These are phyloP conservation scores for Heterodera filipjevi DNA, from an alignment of 2,888 invertebrate genomes.

Conservation along the genomic window DNA sequence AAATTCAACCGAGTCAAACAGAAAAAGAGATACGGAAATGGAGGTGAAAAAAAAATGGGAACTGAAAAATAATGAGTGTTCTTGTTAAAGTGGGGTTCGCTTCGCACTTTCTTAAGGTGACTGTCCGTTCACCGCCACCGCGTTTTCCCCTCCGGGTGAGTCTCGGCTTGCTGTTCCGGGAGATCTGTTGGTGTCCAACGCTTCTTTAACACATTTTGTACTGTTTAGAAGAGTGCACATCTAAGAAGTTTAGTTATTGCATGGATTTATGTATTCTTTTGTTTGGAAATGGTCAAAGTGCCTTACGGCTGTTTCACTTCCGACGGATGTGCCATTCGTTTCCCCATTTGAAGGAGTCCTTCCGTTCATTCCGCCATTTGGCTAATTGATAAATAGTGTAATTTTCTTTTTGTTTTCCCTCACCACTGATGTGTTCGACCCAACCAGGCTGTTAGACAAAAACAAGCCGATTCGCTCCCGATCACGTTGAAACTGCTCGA, in stretches of 20 bases:
- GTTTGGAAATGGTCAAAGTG: neutral
- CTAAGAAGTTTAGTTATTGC: neutral
- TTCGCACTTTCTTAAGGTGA: constrained; percentile 7
- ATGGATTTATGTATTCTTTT: neutral
- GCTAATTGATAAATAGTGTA: neutral
- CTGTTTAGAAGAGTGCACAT: neutral
- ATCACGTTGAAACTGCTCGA: constrained; percentile 44
- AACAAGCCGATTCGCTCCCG: constrained; percentile 40
- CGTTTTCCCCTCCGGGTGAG: constrained; percentile 16
- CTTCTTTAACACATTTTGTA: constrained; percentile 24
- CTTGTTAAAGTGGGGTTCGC: too few species aligned
- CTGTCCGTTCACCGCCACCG: constrained; percentile 11
- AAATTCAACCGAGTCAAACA: neutral
- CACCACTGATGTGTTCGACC: constrained; percentile 17
- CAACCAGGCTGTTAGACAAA: neutral
- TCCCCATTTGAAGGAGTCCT: constrained; percentile 1
- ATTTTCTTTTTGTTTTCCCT: neutral
- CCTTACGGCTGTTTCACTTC: neutral
- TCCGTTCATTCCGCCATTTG: constrained; percentile 7
- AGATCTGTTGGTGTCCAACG: constrained; percentile 9
- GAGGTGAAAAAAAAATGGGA: constrained; percentile 9
- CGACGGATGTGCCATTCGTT: neutral
- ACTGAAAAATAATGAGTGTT: neutral
- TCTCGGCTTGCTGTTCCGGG: neutral
- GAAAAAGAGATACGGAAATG: neutral